Evolutionary conservation across 2,113 vertebrate species (phyloP), one percentile per base, ranked within the genome.

Genomic region (Oreochromis tanganicae): DNA sequence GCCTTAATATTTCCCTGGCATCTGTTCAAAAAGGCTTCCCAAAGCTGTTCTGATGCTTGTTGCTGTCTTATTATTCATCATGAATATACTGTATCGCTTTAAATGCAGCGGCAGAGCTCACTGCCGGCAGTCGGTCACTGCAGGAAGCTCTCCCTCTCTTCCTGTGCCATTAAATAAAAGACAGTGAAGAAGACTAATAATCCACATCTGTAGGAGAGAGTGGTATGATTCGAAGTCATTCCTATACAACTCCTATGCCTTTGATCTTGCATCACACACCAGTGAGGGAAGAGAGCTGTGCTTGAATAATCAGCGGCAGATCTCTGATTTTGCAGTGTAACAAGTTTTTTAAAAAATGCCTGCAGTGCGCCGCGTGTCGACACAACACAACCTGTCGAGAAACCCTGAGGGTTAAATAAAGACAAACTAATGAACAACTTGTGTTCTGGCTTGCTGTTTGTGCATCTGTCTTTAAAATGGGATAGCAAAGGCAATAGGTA

Each of bases 391-490:
- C 21, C 57, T 86, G 83, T 81, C 80, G 2, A 4, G 24, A 85
- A 29, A 80, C 52, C 82, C 75, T 13, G 36, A 84, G 84, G 92
- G 84, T 88, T 57, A 87, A 84, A 81, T 34, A 75, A 66, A 73
- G 84, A 88, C 27, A 57, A 61, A 87, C 80, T 87, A 57, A 84
- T 56, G 82, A 86, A 84, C 63, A 48, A 68, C 54, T 56, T 13
- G 80, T 73, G 75, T 46, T 29, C 79, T 46, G 19, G 75, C 80
- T 87, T 43, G 8, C 14, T 27, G 55, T 79, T 83, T 54, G 55
- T 71, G 81, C 89, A 82, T 85, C 84, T 88, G 87, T 92, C 85
- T 92, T 88, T 80, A 81, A 84, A 61, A 82, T 48, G 29, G 82
- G 57, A 75, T 66, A 7, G 81, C 16, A 78, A 24, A 82, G 75